Percentiles rank a stretch among this genome's conserved stretches.
phyloP scores from a whole-genome alignment of 2,113 vertebrate genomes.

The Nymphicus hollandicus region DNA sequence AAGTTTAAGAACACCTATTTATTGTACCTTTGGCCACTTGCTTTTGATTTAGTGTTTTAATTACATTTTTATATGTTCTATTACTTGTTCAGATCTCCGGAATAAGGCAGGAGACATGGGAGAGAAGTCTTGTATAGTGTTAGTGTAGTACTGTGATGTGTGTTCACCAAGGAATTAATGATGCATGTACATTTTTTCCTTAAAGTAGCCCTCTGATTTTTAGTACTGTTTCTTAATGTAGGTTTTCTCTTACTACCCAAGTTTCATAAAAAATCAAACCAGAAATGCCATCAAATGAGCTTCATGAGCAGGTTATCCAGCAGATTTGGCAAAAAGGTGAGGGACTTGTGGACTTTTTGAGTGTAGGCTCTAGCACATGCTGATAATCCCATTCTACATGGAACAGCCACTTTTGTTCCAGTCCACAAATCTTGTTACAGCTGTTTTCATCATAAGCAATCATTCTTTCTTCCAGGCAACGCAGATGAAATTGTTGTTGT shows the following conservation, averaged over 20 bases:
- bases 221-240: neutral
- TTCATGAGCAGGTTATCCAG: neutral
- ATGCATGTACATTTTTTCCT: neutral
- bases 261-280: neutral
- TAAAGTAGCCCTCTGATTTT: neutral
- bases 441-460: neutral
- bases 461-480: neutral
- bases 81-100: neutral
- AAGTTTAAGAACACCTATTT: neutral
- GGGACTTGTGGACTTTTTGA: neutral
- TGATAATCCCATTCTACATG: neutral
- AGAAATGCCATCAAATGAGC: neutral
- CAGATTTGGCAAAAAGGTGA: neutral
- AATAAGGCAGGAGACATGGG: neutral
- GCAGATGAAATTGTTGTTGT: neutral
- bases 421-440: neutral
- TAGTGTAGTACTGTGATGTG: too few species aligned
- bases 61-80: neutral
- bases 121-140: neutral
- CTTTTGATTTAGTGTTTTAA: neutral
- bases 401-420: neutral
- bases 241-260: neutral
- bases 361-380: neutral
- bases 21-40: neutral
- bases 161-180: neutral